These are phyloP conservation scores for Fragum fragum DNA, from an alignment of 2,888 invertebrate species.

Conservation along the genomic window DNA sequence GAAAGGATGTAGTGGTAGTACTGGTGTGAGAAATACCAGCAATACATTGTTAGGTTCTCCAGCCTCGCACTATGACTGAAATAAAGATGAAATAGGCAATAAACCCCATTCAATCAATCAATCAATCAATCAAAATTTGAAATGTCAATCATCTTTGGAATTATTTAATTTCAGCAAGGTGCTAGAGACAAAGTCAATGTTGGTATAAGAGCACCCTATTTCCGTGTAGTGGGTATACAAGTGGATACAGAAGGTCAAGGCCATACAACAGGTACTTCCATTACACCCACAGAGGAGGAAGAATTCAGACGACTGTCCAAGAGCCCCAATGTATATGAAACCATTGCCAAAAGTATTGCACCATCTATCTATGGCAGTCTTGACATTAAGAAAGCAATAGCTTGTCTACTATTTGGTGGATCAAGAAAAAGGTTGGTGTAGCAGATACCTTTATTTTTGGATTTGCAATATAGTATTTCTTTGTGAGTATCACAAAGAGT, in stretches of 20 bases:
- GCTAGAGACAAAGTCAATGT: conserved; percentile 90
- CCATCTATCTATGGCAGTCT: conserved; percentile 98
- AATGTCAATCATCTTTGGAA: too few species aligned
- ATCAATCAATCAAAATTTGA: too few species aligned
- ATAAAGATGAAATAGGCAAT: too few species aligned
- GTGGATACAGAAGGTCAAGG: conserved; percentile 90
- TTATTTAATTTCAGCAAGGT: conserved; percentile 90
- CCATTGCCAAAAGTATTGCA: conserved; percentile 95
- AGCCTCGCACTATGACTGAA: too few species aligned
- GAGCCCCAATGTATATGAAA: conserved; percentile 95
- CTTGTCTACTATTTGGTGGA: conserved; percentile 97
- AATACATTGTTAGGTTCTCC: too few species aligned
- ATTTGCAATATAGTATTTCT: too few species aligned
- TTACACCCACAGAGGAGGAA: conserved; percentile 90
- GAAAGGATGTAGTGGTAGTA: too few species aligned
- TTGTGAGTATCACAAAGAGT: too few species aligned
- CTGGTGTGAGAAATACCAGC: too few species aligned
- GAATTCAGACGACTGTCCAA: conserved; percentile 94
- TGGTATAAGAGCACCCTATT: conserved; percentile 97
- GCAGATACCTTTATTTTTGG: too few species aligned
- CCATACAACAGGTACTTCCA: conserved; percentile 80
- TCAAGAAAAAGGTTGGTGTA: conserved; percentile 87
- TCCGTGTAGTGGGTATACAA: conserved; percentile 97
- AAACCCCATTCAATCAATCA: too few species aligned
- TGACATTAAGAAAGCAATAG: conserved; percentile 99